Evolutionary conservation across 2,797 vertebrate genomes (phyloP), one percentile per base, ranked within the genome.

Genomic region (Halcyon leucocephala): DNA sequence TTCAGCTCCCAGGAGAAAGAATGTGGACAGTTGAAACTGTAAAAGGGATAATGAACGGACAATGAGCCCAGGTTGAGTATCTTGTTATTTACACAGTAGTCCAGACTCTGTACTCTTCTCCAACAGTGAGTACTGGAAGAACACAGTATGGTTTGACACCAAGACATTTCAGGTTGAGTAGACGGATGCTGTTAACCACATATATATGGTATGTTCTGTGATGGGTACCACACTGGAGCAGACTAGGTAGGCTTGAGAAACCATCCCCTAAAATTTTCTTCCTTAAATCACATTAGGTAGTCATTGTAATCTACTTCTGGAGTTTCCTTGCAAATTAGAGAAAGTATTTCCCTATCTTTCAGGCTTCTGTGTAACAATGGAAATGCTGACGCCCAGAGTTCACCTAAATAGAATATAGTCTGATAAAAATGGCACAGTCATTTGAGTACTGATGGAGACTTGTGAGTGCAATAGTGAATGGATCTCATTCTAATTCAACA

Each of bases 341-440:
- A 26, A 31, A 64, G 2, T 10, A 33, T 58, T 77, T 85, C 20
- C 18, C 24, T 7, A 7, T 51, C 19, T 57, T 74, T 39, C 16
- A 57, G 14, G 28, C 5, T 46, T 1, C 16, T 66, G 5, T 25
- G 19, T 54, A 67, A 54, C 29, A 62, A 24, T 1, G 11, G 51
- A 26, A 39, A 14, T 0, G 0, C 7, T 8, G 6, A 89, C 49
- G 10, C 15, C 7, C 10, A 48, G 64, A 70, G 8, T 13, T 82
- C 39, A 37, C 1, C 1, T 18, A 52, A 31, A n/a, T 13, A 20
- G 11, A 62, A 7, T 25, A 37, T 1, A 73, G 4, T 4, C 46
- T 67, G 19, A 13, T 69, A 35, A 72, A 90, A 84, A 49, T 19
- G 10, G 3, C 44, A 70, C 16, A 42, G 10, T 48, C 12, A 1